Conservation (phyloP, 1,140 invertebrate genomes). For the Trichonephila clavipes region DNA sequence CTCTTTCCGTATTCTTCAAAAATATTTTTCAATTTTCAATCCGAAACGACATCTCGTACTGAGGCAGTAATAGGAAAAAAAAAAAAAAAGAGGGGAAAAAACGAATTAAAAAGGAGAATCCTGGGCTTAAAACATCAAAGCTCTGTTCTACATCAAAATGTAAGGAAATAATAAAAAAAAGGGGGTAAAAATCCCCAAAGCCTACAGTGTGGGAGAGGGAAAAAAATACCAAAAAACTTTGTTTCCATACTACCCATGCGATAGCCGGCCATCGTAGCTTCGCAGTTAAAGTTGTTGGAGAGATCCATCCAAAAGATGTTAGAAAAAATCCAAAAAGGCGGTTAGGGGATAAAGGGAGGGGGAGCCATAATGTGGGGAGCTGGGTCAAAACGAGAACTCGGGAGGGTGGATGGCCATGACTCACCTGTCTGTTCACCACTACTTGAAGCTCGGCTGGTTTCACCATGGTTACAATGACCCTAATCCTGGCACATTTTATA, state of each 20-base stretch:
- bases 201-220: background rate
- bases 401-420: slow-evolving; percentile 53
- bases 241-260: background rate
- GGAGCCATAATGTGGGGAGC: slow-evolving; percentile 47
- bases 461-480: slow-evolving; percentile 58
- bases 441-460: slow-evolving; percentile 44
- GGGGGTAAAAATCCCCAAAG: too few species aligned
- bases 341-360: slow-evolving; percentile 10
- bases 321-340: background rate
- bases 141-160: slow-evolving; percentile 14
- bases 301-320: slow-evolving; percentile 20
- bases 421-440: slow-evolving; percentile 51
- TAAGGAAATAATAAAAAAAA: background rate
- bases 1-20: background rate
- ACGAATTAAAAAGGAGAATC: background rate
- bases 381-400: slow-evolving; percentile 41
- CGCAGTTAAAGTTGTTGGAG: slow-evolving; percentile 29
- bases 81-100: background rate
- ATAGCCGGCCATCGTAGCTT: slow-evolving; percentile 14
- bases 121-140: background rate
- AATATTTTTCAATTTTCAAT: slow-evolving; percentile 3
- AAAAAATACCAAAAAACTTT: background rate
- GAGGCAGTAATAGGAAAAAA: background rate
- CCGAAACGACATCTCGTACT: background rate
- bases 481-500: slow-evolving; percentile 51